A percentile compares a stretch with the other conserved stretches of the same genome.
phyloP scores from a whole-genome alignment of 2,888 invertebrate species.

The Julus scandinavius region DNA sequence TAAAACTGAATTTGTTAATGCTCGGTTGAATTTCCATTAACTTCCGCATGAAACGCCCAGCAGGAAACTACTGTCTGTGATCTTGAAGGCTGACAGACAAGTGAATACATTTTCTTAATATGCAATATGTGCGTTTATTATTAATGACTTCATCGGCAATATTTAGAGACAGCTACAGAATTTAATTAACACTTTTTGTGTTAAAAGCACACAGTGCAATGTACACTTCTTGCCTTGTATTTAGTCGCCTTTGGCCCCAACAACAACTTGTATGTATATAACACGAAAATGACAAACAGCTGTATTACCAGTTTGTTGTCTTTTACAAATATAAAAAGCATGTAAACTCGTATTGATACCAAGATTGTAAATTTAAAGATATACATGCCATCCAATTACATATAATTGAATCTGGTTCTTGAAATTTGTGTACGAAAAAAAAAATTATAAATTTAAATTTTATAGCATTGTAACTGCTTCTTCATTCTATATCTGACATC shows the following conservation, averaged over 20 bases:
- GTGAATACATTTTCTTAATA: background rate
- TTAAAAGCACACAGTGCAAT: no score
- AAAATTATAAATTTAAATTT: background rate
- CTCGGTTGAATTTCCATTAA: background rate
- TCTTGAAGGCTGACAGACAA: background rate
- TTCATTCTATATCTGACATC: background rate
- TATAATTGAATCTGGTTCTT: background rate
- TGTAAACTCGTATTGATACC: no score
- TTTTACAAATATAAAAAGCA: no score
- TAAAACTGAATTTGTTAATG: constrained; percentile 24
- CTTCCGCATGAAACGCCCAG: constrained; percentile 17
- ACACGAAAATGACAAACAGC: no score
- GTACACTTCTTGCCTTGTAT: no score
- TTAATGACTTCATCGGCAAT: no score
- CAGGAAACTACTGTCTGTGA: background rate
- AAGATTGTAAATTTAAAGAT: background rate
- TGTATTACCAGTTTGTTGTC: no score
- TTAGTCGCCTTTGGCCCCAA: no score
- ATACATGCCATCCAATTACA: background rate
- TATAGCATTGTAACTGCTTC: background rate
- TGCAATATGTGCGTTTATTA: no score
- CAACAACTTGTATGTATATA: no score
- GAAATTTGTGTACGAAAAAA: background rate
- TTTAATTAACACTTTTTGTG: no score
- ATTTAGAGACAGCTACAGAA: no score